Percentiles rank a stretch among this genome's conserved stretches.
Conservation (phyloP, 2,797 vertebrate genomes). For the Scolopax bukidnonensis region DNA sequence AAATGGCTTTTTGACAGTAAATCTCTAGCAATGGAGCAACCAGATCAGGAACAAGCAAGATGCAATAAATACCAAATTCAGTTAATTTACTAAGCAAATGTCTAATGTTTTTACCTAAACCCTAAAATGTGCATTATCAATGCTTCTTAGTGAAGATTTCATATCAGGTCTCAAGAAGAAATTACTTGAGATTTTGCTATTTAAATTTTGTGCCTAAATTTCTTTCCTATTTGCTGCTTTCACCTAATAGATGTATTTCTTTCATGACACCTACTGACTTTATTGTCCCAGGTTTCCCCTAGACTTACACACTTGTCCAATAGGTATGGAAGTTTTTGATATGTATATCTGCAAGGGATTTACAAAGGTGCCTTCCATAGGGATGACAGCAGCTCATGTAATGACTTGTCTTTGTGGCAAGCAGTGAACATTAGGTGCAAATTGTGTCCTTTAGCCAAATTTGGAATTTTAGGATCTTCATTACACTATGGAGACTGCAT, state of each 20-base stretch:
- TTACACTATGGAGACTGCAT: not conserved
- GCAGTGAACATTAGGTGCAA: not conserved
- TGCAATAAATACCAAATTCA: not conserved
- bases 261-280: not conserved
- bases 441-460: not conserved
- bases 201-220: not conserved
- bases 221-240: not conserved
- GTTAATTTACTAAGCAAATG: not conserved
- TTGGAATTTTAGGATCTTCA: not conserved
- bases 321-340: not conserved
- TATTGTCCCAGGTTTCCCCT: not conserved
- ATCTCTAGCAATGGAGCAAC: not conserved
- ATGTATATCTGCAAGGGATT: not conserved
- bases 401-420: not conserved
- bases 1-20: not conserved
- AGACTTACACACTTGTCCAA: not conserved
- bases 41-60: not conserved
- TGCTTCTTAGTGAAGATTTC: not conserved
- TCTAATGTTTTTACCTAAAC: not conserved
- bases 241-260: not conserved
- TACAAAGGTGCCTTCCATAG: not conserved
- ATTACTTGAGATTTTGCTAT: not conserved
- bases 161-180: not conserved
- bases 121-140: not conserved
- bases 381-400: not conserved